These are phyloP conservation scores for Rugalucina vietnamica DNA, from an alignment of 2,888 invertebrate species.

Conservation along the genomic window DNA sequence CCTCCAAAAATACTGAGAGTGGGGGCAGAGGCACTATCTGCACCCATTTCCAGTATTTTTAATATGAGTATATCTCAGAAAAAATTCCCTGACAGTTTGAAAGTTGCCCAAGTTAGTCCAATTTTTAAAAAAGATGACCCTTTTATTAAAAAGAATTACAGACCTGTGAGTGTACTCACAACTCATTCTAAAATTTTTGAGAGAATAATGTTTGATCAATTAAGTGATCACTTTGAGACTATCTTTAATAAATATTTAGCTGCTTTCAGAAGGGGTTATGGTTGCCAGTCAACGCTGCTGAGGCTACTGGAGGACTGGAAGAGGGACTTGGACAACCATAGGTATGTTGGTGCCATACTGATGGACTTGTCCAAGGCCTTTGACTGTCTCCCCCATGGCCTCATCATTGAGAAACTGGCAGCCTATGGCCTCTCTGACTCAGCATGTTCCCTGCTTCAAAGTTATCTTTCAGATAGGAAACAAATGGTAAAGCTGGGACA, in stretches of 20 bases:
- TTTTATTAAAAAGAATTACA: neutral
- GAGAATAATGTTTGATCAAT: neutral
- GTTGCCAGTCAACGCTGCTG: no score
- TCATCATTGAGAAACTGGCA: neutral
- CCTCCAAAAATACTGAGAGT: neutral
- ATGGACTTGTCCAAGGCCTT: no score
- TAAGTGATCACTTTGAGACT: neutral
- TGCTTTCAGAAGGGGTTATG: neutral
- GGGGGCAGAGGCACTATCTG: neutral
- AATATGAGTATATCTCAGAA: neutral
- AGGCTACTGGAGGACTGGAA: neutral
- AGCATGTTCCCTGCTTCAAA: neutral
- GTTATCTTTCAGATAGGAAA: no score
- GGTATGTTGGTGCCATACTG: neutral
- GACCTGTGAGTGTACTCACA: neutral
- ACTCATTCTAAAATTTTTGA: constrained; percentile 4
- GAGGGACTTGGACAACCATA: neutral
- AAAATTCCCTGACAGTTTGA: neutral
- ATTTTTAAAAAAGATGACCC: neutral
- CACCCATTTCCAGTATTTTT: neutral
- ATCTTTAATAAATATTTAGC: neutral
- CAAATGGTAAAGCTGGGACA: no score
- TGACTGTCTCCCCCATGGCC: neutral
- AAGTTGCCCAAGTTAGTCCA: neutral
- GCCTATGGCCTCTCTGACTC: neutral